Evolutionary conservation across 2,113 vertebrate genomes (phyloP), one percentile per base, ranked within the genome.

Genomic region (Sinosuthora webbiana): DNA sequence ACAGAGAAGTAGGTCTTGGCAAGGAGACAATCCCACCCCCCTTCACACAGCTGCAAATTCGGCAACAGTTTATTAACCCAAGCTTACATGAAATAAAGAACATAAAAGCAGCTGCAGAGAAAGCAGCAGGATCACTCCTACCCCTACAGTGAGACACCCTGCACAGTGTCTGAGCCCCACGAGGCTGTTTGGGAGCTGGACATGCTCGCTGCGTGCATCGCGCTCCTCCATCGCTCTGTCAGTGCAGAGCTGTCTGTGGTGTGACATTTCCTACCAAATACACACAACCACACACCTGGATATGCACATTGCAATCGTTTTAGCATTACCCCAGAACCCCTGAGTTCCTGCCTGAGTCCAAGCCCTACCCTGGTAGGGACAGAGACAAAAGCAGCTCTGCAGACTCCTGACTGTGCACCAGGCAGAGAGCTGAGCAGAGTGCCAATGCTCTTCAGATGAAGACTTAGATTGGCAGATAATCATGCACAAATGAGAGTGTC

Each of bases 141-240:
- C 14, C 35, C 19, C 52, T 62, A 7, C 23, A 21, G 45, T 7
- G 14, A 42, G 47, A 20, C 7, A 37, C 15, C 28, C 25, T 25
- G 44, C 2, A 22, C 1, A 1, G 42, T 6, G 35, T 37, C 17
- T 6, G 30, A 80, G 69, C 42, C n/a, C 71, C 52, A 9, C 0
- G 0, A 52, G 62, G 49, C 21, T 45, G 16, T 41, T 1, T 30
- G 35, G 55, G 45, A 73, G 64, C 37, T 39, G 59, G 53, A 33
- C 2, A 0, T 4, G 24, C 23, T 55, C 13, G 2, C 44, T 47
- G 24, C 12, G 20, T 4, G 24, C 3, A 5, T 19, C 2, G 0
- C 0, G 0, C 14, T 62, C 39, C n/a, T 50, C 7, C 56, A 47
- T 25, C n/a, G 8, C 4, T 15, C 33, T 17, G 22, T 11, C 83